These are phyloP conservation scores for Pontoporia blainvillei DNA, from an alignment of 2,113 vertebrate genomes.

Conservation along the genomic window DNA sequence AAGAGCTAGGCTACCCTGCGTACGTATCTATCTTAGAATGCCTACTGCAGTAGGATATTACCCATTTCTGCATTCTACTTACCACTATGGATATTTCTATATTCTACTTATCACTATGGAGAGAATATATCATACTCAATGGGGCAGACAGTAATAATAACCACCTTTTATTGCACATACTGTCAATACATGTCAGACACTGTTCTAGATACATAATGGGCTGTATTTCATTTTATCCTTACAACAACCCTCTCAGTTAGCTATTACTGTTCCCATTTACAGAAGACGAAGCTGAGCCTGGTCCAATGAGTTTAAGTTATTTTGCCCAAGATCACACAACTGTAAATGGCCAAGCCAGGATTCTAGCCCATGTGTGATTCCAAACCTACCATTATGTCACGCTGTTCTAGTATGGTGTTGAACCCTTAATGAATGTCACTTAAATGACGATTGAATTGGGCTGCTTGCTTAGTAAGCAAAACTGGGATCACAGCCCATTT, in stretches of 20 bases:
- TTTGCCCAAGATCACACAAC: background rate
- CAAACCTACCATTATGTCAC: background rate
- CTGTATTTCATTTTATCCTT: background rate
- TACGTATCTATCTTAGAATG: background rate
- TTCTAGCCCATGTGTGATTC: background rate
- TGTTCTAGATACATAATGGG: background rate
- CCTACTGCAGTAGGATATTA: background rate
- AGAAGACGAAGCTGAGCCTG: background rate
- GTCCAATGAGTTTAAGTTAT: background rate
- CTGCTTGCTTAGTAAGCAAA: constrained; percentile 19
- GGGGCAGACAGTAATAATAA: background rate
- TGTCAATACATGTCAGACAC: background rate
- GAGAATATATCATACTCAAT: background rate
- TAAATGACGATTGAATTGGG: background rate
- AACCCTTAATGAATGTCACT: background rate
- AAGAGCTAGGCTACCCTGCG: background rate
- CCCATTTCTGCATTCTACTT: background rate
- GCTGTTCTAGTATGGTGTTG: background rate
- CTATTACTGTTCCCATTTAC: background rate
- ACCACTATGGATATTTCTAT: background rate
- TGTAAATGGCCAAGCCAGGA: background rate
- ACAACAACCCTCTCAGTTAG: background rate
- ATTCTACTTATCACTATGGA: background rate
- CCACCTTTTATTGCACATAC: background rate
- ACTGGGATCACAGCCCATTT: background rate